These are phyloP conservation scores for Cephus sareptanus DNA, from an alignment of 2,888 invertebrate species.

Conservation along the genomic window DNA sequence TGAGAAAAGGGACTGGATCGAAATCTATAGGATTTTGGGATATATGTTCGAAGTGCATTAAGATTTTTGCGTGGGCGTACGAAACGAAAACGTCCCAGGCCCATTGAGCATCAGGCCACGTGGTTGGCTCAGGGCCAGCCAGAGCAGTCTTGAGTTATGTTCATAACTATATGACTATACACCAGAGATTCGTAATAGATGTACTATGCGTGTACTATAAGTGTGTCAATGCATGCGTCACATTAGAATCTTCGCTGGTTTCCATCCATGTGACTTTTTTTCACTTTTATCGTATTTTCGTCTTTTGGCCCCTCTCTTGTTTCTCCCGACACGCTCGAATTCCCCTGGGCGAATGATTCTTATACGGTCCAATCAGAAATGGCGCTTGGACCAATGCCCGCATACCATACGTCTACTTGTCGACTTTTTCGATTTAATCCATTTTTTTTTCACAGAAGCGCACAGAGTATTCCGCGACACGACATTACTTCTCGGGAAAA, in stretches of 20 bases:
- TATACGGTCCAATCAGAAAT: neutral
- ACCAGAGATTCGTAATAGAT: constrained; percentile 15
- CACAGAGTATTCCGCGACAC: neutral
- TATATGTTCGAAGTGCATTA: neutral
- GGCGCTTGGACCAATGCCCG: neutral
- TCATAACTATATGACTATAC: constrained; percentile 35
- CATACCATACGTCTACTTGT: neutral
- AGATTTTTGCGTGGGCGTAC: neutral
- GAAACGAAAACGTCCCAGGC: constrained; percentile 7
- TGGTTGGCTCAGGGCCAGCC: constrained; percentile 53
- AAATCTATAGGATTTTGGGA: neutral
- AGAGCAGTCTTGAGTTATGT: constrained; percentile 41
- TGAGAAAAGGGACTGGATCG: neutral
- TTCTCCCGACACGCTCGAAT: neutral
- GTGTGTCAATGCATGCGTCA: neutral
- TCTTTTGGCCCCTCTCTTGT: neutral
- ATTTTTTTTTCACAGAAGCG: neutral
- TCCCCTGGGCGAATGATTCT: neutral
- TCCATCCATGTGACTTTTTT: neutral
- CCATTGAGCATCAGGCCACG: constrained; percentile 51
- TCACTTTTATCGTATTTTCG: neutral
- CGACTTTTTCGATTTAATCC: neutral
- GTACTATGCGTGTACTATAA: neutral
- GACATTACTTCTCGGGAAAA: neutral
- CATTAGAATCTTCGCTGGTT: neutral